Conservation (phyloP, 2,113 vertebrate species). For the Trematocara variabile region DNA sequence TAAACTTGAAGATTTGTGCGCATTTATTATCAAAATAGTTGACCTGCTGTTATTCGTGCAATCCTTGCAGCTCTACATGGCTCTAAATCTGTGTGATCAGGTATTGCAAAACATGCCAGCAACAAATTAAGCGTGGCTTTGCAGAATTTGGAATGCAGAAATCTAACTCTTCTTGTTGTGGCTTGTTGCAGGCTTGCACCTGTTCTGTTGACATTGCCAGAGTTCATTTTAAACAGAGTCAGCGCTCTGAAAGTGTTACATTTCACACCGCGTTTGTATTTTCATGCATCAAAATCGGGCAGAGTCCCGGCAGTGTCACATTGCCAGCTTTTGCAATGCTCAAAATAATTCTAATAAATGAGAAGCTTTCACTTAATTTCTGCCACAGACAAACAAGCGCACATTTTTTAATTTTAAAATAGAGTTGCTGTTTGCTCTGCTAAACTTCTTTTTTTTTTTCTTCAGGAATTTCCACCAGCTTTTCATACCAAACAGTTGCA, state of each 20-base stretch:
- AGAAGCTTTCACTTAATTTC: not conserved
- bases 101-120: not conserved
- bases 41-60: not conserved
- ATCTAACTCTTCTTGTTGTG: not conserved
- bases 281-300: conserved; percentile 17
- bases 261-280: conserved; percentile 40
- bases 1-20: not conserved
- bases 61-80: not conserved
- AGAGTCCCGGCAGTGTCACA: not conserved
- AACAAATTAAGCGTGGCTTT: not conserved
- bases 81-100: not conserved
- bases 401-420: not conserved
- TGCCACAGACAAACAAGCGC: not conserved
- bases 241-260: conserved; percentile 21
- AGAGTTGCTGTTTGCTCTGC: not conserved
- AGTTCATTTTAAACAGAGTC: conserved; percentile 25
- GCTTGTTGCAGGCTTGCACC: conserved; percentile 12
- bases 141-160: not conserved
- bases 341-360: not conserved
- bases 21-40: not conserved
- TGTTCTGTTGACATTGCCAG: conserved; percentile 12
- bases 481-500: not conserved
- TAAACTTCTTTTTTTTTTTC: not conserved
- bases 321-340: not conserved
- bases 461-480: not conserved